phyloP scores from a whole-genome alignment of 2,113 vertebrate genomes.

The Emydocephalus ijimae region DNA sequence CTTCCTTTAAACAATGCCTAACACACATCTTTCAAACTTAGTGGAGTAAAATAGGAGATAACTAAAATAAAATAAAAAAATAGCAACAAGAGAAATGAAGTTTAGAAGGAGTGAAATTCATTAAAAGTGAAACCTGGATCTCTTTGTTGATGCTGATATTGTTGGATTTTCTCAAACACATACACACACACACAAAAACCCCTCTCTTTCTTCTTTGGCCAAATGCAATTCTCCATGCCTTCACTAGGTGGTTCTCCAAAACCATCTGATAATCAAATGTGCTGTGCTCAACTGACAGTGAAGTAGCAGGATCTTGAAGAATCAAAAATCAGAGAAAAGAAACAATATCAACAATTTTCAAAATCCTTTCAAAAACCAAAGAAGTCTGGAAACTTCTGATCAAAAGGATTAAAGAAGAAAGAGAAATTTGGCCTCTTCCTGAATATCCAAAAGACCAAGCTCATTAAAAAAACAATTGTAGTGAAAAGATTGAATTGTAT shows the following conservation, averaged over 20 bases:
- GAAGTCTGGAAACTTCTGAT: background rate
- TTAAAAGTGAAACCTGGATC: background rate
- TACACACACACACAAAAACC: background rate
- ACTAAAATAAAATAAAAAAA: background rate
- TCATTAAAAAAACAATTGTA: background rate
- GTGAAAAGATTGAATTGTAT: background rate
- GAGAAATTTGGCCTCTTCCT: background rate
- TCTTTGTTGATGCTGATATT: background rate
- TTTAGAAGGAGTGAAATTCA: background rate
- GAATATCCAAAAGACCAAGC: background rate
- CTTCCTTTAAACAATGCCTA: background rate
- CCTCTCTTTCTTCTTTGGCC: background rate
- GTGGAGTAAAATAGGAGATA: background rate
- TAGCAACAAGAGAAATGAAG: background rate
- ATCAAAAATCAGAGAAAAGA: background rate
- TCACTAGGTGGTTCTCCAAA: slow-evolving; percentile 63
- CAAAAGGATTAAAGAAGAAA: background rate
- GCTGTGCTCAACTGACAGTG: background rate
- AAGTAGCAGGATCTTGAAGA: background rate
- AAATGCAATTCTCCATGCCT: slow-evolving; percentile 43
- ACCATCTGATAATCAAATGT: slow-evolving; percentile 27
- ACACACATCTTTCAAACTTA: background rate
- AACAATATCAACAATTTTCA: background rate
- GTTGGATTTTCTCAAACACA: background rate
- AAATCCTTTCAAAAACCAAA: background rate